Conservation (phyloP, 2,888 invertebrate genomes). For the Xanthia icteritia region DNA sequence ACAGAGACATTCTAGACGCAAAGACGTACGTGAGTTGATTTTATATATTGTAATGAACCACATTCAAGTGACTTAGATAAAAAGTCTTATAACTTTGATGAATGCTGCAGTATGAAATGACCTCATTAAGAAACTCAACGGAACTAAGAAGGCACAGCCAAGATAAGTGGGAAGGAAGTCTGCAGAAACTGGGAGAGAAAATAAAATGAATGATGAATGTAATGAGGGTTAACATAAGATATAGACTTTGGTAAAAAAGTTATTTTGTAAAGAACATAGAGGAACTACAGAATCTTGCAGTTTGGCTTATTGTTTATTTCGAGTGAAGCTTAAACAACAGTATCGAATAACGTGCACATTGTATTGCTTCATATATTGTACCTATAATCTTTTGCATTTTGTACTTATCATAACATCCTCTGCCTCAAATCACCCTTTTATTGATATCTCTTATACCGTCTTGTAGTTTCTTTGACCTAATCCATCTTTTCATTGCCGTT, state of each 20-base stretch:
- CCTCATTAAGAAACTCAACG: conserved; percentile 24
- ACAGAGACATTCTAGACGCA: neutral
- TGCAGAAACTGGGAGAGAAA: neutral
- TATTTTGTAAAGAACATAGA: neutral
- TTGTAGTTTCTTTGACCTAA: neutral
- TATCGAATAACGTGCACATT: no score
- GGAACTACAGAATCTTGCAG: neutral
- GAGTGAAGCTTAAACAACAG: neutral
- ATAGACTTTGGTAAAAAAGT: neutral
- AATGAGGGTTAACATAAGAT: neutral
- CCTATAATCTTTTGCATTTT: no score
- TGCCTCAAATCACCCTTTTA: neutral
- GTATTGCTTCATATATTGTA: neutral
- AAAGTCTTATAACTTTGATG: neutral
- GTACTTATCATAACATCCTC: neutral
- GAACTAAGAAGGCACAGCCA: neutral
- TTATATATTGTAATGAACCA: conserved; percentile 26
- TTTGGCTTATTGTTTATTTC: neutral
- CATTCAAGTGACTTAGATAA: conserved; percentile 20
- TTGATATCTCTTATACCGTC: neutral
- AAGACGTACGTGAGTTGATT: conserved; percentile 17
- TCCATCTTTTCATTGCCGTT: neutral
- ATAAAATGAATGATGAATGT: neutral
- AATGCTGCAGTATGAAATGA: conserved; percentile 18
- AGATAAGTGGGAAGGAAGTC: conserved; percentile 19